A percentile compares a stretch with the other conserved stretches of the same genome.
Evolutionary conservation across 2,113 vertebrate genomes (phyloP).

Genomic region (Typhlomys cinereus): DNA sequence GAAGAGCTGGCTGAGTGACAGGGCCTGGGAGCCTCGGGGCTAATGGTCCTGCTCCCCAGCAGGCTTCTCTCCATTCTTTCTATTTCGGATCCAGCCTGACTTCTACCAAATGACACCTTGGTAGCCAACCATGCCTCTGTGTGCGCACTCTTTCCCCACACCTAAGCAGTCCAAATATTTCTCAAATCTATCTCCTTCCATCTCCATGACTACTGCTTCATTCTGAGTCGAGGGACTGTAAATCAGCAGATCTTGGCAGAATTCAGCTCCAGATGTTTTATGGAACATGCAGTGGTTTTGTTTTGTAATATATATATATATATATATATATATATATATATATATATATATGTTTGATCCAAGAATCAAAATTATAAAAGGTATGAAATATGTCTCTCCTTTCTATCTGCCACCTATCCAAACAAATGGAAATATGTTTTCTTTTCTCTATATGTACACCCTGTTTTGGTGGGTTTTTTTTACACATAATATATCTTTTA

Average conservation of each 20-base stretch:
- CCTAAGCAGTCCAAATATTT: neutral
- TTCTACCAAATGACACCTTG: neutral
- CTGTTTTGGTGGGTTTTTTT: conserved; percentile 13
- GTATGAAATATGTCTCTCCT: neutral
- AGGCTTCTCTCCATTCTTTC: neutral
- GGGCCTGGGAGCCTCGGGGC: neutral
- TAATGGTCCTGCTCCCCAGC: rapidly evolving
- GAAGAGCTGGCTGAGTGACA: neutral
- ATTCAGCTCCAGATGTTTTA: neutral
- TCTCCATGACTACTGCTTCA: neutral
- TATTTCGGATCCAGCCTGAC: neutral
- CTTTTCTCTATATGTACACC: neutral
- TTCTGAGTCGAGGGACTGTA: neutral
- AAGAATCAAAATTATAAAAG: neutral
- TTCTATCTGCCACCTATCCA: neutral
- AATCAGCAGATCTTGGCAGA: conserved; percentile 14
- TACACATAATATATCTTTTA: neutral
- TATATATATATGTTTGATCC: neutral
- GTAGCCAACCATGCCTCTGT: neutral
- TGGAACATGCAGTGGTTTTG: neutral
- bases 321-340: neutral
- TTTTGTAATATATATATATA: conserved; percentile 27
- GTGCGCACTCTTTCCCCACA: neutral
- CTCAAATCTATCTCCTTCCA: neutral
- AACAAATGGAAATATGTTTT: conserved; percentile 17